Base-by-base conservation (phyloP, 2,888 invertebrate genomes). In the Physocephala rufipes region DNA sequence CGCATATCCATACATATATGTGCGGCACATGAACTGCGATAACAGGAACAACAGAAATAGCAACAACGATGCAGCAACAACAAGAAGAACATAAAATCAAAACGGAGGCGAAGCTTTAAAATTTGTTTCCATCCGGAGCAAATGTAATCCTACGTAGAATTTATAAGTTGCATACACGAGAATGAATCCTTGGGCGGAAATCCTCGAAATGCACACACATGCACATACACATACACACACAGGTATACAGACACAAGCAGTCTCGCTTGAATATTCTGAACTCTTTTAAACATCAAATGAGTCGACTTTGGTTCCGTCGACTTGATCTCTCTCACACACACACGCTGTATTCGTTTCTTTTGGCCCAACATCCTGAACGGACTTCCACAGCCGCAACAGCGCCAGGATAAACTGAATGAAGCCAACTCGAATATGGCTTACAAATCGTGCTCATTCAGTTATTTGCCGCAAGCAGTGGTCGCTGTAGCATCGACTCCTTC, bases 161-260 rank as follows among this genome's bases (percentile, higher is more conserved):
- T 66, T 59, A n/a, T 30, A 51, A 36, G 36, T 36, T 36, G 67
- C 36, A 58, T 62, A 67, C 71, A 75, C 75, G 74, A 75, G 67
- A 67, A 72, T 68, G 71, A 68, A 66, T 62, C 74, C 74, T 67
- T 66, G 69, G 71, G 71, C 61, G 55, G 59, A 74, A 71, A 74
- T 67, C 70, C 70, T 43, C 71, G 26, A 36, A 45, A 62, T 55
- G 13, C 30, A 65, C 66, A 36, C 61, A 71, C 55, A 43, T 28
- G 59, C 63, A 53, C 58, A 58, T 30, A 26, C 30, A 51, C 65
- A n/a, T n/a, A 16, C 21, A 64, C 64, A 64, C n/a, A 51, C 49
- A 15, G 30, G 12, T 2, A 51, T 7, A 1, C 16, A 45, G 19
- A 62, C 45, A 5, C 19, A 15, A 21, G 24, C 28, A 21, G 15